Percentiles rank a stretch among this genome's conserved stretches.
These are phyloP conservation scores for Unio delphinus DNA, from an alignment of 2,888 invertebrate genomes.

Conservation along the genomic window DNA sequence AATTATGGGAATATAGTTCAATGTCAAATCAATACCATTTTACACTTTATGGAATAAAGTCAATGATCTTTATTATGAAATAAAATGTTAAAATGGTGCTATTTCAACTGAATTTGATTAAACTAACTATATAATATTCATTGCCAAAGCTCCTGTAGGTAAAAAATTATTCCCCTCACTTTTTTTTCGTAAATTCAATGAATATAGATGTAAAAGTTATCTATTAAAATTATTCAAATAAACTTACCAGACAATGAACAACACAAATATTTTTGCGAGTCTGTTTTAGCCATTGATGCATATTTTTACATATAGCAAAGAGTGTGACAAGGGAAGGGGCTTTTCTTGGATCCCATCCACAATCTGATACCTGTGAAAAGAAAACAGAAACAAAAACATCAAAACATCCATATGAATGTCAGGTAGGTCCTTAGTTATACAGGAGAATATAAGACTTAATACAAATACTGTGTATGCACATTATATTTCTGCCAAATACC, in stretches of 20 bases:
- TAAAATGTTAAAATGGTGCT: no score
- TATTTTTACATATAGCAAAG: slow-evolving; percentile 88
- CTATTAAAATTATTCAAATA: not conserved
- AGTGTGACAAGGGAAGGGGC: slow-evolving; percentile 87
- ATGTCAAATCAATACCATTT: no score
- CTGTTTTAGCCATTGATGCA: slow-evolving; percentile 87
- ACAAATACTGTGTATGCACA: no score
- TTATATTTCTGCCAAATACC: no score
- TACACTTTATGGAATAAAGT: no score
- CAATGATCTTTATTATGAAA: no score
- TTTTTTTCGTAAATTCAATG: not conserved
- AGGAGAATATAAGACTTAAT: not conserved
- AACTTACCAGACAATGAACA: slow-evolving; percentile 84
- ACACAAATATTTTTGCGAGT: slow-evolving; percentile 88
- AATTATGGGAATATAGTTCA: no score
- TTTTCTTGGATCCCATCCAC: slow-evolving; percentile 72
- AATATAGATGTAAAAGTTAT: not conserved
- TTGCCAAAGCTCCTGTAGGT: no score
- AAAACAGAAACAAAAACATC: not conserved
- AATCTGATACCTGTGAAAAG: slow-evolving; percentile 73
- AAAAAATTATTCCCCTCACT: not conserved
- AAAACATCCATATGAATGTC: not conserved
- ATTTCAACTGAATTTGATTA: no score
- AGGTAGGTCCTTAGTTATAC: not conserved
- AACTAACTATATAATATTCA: no score